Conservation (phyloP, 2,888 invertebrate genomes). For the Altica lythri region DNA sequence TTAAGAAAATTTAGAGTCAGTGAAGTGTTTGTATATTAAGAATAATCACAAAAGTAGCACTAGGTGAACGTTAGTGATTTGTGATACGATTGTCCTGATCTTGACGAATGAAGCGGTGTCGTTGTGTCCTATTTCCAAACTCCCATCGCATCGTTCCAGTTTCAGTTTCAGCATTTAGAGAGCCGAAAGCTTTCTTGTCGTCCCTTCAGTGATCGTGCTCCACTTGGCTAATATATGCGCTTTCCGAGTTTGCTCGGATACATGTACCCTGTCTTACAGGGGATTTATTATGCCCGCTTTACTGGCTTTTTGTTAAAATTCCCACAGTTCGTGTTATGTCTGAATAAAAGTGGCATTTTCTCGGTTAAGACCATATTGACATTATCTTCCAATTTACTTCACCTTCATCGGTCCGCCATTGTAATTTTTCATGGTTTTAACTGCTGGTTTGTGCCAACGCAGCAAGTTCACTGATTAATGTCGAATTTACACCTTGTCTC, state of each 20-base stretch:
- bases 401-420: conserved; percentile 34
- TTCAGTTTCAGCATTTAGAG: conserved; percentile 22
- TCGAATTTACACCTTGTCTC: conserved; percentile 11
- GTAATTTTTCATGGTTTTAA: conserved; percentile 30
- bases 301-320: conserved; percentile 50
- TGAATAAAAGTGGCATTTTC: conserved; percentile 45
- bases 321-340: conserved; percentile 46
- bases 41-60: not conserved
- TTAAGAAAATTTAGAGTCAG: not conserved
- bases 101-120: conserved; percentile 25
- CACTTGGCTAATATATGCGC: conserved; percentile 49
- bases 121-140: conserved; percentile 1
- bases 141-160: conserved; percentile 24
- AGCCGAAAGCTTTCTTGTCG: conserved; percentile 27
- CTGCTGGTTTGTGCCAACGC: conserved; percentile 19
- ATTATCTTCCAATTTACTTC: conserved; percentile 34
- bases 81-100: conserved; percentile 26
- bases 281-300: conserved; percentile 49
- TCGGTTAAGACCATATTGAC: conserved; percentile 37
- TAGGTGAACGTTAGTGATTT: conserved; percentile 20
- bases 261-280: conserved; percentile 49
- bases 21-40: not conserved
- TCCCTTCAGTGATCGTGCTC: conserved; percentile 34
- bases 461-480: conserved; percentile 22
- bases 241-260: conserved; percentile 48